A percentile compares a stretch with the other conserved stretches of the same genome.
Evolutionary conservation across 2,797 vertebrate species (phyloP).

Genomic region (Sebastes taczanowskii): DNA sequence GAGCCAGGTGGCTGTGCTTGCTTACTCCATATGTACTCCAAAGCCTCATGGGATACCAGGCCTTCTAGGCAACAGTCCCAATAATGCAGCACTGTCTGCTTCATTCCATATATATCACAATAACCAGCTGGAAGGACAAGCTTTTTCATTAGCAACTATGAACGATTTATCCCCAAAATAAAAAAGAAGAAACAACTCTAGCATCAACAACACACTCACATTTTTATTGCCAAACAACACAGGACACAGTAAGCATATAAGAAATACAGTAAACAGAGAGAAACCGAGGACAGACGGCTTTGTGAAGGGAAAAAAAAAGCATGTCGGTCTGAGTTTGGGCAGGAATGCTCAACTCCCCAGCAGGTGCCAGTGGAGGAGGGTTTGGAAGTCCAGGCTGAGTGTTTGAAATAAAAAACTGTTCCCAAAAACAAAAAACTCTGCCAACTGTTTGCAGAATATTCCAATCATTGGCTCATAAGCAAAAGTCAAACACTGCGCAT

Average conservation of each 20-base stretch:
- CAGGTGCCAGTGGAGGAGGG: slow-evolving; percentile 43
- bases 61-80: slow-evolving; percentile 29
- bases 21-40: slow-evolving; percentile 24
- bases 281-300: slow-evolving; percentile 39
- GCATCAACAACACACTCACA: slow-evolving; percentile 5
- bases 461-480: slow-evolving; percentile 25
- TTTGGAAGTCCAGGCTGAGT: slow-evolving; percentile 37
- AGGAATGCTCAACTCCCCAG: slow-evolving; percentile 41
- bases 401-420: slow-evolving; percentile 28
- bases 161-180: not conserved
- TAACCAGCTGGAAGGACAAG: slow-evolving; percentile 8
- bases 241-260: slow-evolving; percentile 9
- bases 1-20: slow-evolving; percentile 69
- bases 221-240: slow-evolving; percentile 21
- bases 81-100: slow-evolving; percentile 29
- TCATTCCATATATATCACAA: not conserved
- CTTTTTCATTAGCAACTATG: not conserved
- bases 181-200: not conserved
- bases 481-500: slow-evolving; percentile 40
- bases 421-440: slow-evolving; percentile 40
- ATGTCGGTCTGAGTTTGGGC: slow-evolving; percentile 20
- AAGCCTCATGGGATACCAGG: slow-evolving; percentile 61
- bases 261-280: slow-evolving; percentile 20
- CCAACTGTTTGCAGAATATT: slow-evolving; percentile 44
- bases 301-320: slow-evolving; percentile 16